Conservation (phyloP, 2,797 vertebrate genomes). For the Morelia viridis region DNA sequence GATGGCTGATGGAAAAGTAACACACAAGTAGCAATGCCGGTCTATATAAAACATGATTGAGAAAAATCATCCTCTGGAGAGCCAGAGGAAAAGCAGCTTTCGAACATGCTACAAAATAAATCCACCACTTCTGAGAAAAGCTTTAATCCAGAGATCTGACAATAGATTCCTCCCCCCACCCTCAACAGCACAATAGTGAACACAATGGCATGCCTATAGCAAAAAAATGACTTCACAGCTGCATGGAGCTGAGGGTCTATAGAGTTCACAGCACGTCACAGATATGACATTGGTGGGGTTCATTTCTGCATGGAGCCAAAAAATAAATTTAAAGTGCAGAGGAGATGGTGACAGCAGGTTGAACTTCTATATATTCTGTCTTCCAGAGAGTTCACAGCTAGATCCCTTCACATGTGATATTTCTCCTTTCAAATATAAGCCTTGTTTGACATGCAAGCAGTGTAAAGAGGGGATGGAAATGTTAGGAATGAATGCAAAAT, state of each 20-base stretch:
- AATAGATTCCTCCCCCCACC: not conserved
- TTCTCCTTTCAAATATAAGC: not conserved
- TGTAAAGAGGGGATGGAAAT: not conserved
- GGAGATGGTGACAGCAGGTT: not conserved
- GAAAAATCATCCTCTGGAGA: too few species aligned
- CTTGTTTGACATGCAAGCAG: not conserved
- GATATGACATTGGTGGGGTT: not conserved
- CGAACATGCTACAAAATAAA: slow-evolving; percentile 27
- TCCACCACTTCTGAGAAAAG: not conserved
- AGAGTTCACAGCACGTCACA: not conserved
- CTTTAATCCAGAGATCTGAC: fast-evolving
- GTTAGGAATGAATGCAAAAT: not conserved
- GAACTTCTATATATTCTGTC: not conserved
- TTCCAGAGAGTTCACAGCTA: not conserved
- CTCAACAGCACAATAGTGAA: not conserved
- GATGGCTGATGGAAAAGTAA: not conserved
- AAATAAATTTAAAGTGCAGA: not conserved
- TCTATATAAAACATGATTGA: not conserved
- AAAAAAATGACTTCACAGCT: not conserved
- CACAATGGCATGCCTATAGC: not conserved
- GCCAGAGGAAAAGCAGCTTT: not conserved
- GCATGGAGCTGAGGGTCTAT: fast-evolving
- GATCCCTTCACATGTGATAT: fast-evolving
- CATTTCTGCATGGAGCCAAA: not conserved
- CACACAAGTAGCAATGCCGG: not conserved